These are phyloP conservation scores for Coregonus clupeaformis DNA, from an alignment of 2,113 vertebrate species.

Conservation along the genomic window DNA sequence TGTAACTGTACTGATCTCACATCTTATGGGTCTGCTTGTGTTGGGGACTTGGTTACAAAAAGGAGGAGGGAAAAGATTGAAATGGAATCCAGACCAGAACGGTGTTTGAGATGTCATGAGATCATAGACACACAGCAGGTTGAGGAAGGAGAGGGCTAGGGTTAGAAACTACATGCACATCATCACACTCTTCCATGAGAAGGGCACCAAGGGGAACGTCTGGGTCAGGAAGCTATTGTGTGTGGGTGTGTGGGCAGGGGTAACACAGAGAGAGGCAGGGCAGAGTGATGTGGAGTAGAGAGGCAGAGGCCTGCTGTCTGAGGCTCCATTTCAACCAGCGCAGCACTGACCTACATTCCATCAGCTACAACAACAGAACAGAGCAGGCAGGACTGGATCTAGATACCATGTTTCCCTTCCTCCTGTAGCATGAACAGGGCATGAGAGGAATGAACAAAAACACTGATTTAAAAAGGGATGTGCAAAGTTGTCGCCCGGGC, in stretches of 20 bases:
- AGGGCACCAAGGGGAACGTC: too few species aligned
- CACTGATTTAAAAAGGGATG: background rate
- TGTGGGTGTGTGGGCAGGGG: too few species aligned
- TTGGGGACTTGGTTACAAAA: conserved; percentile 39
- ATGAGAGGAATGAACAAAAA: conserved; percentile 8
- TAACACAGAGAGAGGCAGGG: background rate
- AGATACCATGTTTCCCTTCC: background rate
- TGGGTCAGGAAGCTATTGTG: too few species aligned
- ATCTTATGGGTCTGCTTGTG: conserved; percentile 21
- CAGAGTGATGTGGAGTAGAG: background rate
- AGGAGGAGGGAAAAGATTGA: background rate
- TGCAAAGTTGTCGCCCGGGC: background rate
- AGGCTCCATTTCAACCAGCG: conserved; percentile 21
- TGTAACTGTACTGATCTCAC: background rate
- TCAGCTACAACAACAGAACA: conserved; percentile 28
- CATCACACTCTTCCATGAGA: too few species aligned
- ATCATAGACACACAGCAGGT: too few species aligned
- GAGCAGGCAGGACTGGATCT: background rate
- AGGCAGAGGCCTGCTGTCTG: conserved; percentile 11
- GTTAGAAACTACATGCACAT: too few species aligned
- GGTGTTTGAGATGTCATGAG: too few species aligned
- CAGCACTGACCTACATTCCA: conserved; percentile 64
- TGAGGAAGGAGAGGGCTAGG: too few species aligned
- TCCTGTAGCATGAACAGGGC: background rate
- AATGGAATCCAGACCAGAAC: conserved; percentile 14